These are phyloP conservation scores for Tinea semifulvella DNA, from an alignment of 2,888 invertebrate genomes.

Conservation along the genomic window DNA sequence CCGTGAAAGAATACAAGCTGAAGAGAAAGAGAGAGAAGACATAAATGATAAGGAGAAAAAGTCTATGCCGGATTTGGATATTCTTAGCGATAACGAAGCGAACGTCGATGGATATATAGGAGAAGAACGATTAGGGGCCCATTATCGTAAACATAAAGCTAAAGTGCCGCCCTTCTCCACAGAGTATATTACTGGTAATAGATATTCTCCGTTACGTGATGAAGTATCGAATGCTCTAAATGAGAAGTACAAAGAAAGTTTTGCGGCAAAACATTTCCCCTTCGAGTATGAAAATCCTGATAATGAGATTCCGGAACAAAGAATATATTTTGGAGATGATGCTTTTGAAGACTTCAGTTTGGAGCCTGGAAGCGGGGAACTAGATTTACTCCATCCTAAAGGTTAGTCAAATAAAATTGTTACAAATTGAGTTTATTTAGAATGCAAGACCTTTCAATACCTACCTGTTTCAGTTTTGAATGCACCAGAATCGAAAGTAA, in stretches of 20 bases:
- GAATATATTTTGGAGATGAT: slow-evolving; percentile 66
- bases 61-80: slow-evolving; percentile 27
- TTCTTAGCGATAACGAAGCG: slow-evolving; percentile 31
- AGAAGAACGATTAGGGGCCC: slow-evolving; percentile 60
- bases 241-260: slow-evolving; percentile 56
- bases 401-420: slow-evolving; percentile 26
- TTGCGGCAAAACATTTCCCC: slow-evolving; percentile 54
- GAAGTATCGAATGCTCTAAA: slow-evolving; percentile 48
- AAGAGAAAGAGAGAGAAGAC: slow-evolving; percentile 30
- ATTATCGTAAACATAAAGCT: slow-evolving; percentile 47
- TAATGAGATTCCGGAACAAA: slow-evolving; percentile 57
- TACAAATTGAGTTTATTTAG: neutral
- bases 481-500: slow-evolving; percentile 11
- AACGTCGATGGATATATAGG: slow-evolving; percentile 41
- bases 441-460: neutral
- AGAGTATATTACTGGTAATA: slow-evolving; percentile 49
- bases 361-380: slow-evolving; percentile 53
- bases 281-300: slow-evolving; percentile 56
- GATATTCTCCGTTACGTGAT: slow-evolving; percentile 49
- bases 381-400: slow-evolving; percentile 40
- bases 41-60: slow-evolving; percentile 45
- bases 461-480: slow-evolving; percentile 15
- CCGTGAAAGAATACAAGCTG: slow-evolving; percentile 48
- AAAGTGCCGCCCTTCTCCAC: slow-evolving; percentile 47
- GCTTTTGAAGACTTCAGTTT: slow-evolving; percentile 46